Conservation (phyloP, 2,113 vertebrate genomes). For the Tragelaphus strepsiceros region DNA sequence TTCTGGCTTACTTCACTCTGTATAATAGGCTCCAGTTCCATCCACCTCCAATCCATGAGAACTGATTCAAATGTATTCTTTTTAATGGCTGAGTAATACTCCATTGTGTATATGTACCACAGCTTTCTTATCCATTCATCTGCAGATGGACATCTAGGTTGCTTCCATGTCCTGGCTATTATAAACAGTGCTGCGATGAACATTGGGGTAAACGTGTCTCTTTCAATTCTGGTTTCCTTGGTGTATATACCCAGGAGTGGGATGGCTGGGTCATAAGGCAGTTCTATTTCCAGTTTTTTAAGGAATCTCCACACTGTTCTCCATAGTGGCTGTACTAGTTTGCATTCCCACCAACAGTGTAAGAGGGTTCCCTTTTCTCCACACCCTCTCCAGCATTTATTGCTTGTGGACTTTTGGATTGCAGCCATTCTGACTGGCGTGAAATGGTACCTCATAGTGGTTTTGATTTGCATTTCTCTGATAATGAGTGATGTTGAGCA, state of each 20-base stretch:
- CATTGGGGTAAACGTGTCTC: neutral
- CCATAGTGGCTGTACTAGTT: neutral
- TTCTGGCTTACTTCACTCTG: neutral
- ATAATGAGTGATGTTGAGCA: neutral
- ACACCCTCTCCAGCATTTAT: neutral
- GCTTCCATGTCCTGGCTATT: neutral
- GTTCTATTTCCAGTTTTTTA: neutral
- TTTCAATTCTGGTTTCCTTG: accelerated
- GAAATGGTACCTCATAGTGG: neutral
- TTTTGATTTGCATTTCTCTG: neutral
- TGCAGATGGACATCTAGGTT: neutral
- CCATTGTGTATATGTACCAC: neutral
- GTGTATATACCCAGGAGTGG: neutral
- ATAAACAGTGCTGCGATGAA: neutral
- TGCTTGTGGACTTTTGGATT: neutral
- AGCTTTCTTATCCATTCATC: neutral
- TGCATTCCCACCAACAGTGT: neutral
- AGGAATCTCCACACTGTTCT: neutral
- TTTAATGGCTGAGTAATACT: neutral
- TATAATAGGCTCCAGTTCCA: neutral
- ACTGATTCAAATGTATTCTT: neutral
- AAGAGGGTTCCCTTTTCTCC: neutral
- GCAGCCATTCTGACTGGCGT: accelerated
- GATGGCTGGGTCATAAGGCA: neutral
- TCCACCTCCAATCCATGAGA: neutral